Percentiles rank a stretch among this genome's conserved stretches.
Conservation (phyloP, 2,888 invertebrate species). For the Pharmacophagus antenor region DNA sequence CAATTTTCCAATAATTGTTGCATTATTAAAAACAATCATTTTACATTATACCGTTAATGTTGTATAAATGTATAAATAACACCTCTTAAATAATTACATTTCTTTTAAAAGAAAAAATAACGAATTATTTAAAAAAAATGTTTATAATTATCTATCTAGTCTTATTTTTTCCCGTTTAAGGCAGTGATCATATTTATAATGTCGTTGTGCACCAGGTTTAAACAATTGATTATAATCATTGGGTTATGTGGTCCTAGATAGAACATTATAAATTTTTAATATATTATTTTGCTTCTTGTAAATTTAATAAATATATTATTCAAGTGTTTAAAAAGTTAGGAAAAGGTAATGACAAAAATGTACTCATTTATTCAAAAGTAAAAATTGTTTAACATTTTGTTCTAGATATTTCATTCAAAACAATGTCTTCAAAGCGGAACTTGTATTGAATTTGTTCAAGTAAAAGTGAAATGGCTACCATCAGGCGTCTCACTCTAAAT, state of each 20-base stretch:
- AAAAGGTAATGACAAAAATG: no score
- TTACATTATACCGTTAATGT: neutral
- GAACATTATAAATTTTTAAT: neutral
- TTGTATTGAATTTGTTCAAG: neutral
- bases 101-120: neutral
- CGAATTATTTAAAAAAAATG: neutral
- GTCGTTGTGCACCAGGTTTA: no score
- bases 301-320: no score
- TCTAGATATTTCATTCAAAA: neutral
- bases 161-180: neutral
- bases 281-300: neutral
- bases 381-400: no score
- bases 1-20: no score
- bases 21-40: neutral
- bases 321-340: no score
- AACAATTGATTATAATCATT: no score
- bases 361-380: no score
- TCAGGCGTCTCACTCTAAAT: neutral
- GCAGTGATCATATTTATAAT: neutral
- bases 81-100: no score
- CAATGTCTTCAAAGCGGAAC: neutral
- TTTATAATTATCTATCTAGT: neutral
- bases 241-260: neutral
- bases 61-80: neutral
- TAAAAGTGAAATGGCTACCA: neutral